Evolutionary conservation across 2,113 vertebrate species (phyloP).

Genomic region (Hymenochirus boettgeri): DNA sequence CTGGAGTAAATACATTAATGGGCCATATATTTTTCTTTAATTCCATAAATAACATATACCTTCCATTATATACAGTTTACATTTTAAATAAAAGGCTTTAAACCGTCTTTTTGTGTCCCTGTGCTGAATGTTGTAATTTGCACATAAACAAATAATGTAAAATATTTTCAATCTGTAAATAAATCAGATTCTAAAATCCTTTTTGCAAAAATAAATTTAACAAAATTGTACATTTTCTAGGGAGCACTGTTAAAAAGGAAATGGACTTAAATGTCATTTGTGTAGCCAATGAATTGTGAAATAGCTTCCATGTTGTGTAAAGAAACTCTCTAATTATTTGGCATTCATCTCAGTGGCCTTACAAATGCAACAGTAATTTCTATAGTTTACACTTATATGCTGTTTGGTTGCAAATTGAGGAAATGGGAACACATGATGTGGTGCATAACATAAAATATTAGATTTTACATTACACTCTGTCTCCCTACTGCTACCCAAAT

Average conservation of each 20-base stretch:
- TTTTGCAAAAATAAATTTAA: too few relatives aligned
- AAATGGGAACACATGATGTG: not conserved
- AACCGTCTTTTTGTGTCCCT: too few relatives aligned
- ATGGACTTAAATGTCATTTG: slow-evolving; percentile 52
- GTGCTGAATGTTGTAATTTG: too few relatives aligned
- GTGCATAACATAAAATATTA: not conserved
- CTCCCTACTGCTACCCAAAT: too few relatives aligned
- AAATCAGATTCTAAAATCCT: too few relatives aligned
- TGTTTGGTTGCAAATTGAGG: slow-evolving; percentile 20
- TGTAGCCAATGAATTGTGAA: slow-evolving; percentile 53
- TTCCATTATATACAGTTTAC: too few relatives aligned
- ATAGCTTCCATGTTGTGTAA: slow-evolving; percentile 46
- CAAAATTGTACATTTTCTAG: slow-evolving; percentile 8
- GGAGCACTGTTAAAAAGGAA: slow-evolving; percentile 50
- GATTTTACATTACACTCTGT: not conserved
- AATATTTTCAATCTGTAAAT: too few relatives aligned
- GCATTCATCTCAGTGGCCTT: slow-evolving; percentile 31
- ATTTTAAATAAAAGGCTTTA: too few relatives aligned
- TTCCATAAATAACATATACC: too few relatives aligned
- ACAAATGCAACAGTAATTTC: slow-evolving; percentile 27
- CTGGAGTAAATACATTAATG: too few relatives aligned
- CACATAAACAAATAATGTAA: too few relatives aligned
- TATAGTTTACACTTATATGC: slow-evolving; percentile 19
- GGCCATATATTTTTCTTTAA: too few relatives aligned
- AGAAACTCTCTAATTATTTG: slow-evolving; percentile 29